A percentile compares a stretch with the other conserved stretches of the same genome.
Evolutionary conservation across 1,140 invertebrate species (phyloP).

Genomic region (Carcinoscorpius rotundicauda): DNA sequence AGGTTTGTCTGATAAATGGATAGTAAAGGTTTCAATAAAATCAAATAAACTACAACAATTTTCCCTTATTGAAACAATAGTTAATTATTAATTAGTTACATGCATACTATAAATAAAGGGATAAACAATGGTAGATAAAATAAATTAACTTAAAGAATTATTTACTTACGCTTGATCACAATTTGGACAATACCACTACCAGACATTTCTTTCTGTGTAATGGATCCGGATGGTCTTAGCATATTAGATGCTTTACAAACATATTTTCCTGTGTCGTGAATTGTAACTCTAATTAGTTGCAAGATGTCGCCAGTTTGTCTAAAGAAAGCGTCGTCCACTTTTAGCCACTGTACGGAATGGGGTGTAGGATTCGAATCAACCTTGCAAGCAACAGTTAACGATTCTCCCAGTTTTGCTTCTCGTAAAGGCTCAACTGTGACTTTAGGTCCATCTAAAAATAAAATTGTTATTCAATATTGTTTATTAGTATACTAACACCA

Average conservation of each 20-base stretch:
- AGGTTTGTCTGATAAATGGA: constrained; percentile 46
- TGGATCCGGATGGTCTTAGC: constrained; percentile 50
- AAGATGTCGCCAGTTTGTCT: constrained; percentile 61
- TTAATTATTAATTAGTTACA: no score
- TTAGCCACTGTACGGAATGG: constrained; percentile 69
- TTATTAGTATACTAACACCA: no score
- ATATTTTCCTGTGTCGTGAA: constrained; percentile 71
- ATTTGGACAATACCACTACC: constrained; percentile 62
- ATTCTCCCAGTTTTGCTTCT: constrained; percentile 70
- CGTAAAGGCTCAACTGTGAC: constrained; percentile 38
- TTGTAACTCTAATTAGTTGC: constrained; percentile 53
- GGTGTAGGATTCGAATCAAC: constrained; percentile 62
- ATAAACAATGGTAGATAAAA: no score
- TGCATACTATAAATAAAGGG: no score
- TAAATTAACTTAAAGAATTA: no score
- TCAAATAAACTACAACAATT: no score
- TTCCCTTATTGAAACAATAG: no score
- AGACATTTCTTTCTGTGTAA: constrained; percentile 43
- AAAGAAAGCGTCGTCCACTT: constrained; percentile 70
- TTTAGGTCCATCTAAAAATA: constrained; percentile 49
- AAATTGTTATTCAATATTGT: no score
- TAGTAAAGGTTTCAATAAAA: no score
- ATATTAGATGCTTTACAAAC: constrained; percentile 70
- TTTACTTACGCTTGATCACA: constrained; percentile 49
- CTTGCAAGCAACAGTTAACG: constrained; percentile 67